Percentiles rank a stretch among this genome's conserved stretches.
Evolutionary conservation across 2,797 vertebrate genomes (phyloP).

Genomic region (Lithobates sylvaticus): DNA sequence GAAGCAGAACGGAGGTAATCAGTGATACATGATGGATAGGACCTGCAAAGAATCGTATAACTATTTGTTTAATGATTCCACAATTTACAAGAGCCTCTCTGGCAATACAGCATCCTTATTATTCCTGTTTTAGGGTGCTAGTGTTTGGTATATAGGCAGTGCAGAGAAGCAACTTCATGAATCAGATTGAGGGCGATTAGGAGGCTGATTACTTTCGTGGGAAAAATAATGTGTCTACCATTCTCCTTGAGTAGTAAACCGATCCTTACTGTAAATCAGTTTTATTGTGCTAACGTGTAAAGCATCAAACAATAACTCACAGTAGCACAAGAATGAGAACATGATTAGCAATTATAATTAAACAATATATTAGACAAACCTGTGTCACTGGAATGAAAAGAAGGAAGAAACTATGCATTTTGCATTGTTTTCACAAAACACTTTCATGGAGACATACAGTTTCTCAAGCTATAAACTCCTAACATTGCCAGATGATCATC

Average conservation of each 20-base stretch:
- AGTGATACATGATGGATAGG: background rate
- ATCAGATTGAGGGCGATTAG: constrained; percentile 60
- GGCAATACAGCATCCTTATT: background rate
- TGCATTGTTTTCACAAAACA: constrained; percentile 14
- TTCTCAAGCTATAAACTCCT: background rate
- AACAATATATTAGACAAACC: constrained; percentile 46
- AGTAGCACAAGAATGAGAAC: constrained; percentile 39
- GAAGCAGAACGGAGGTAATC: background rate
- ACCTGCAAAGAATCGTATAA: background rate
- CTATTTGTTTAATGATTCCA: background rate
- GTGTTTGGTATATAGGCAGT: constrained; percentile 29
- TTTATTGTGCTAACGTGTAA: constrained; percentile 36
- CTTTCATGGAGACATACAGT: background rate
- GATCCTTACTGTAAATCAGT: constrained; percentile 51
- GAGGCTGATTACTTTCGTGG: constrained; percentile 56
- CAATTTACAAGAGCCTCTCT: background rate
- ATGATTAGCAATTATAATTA: constrained; percentile 48
- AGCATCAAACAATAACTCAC: constrained; percentile 32
- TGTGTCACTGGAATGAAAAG: constrained; percentile 37
- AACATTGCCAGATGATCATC: background rate
- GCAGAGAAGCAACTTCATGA: constrained; percentile 34
- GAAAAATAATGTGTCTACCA: constrained; percentile 58
- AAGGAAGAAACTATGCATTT: background rate
- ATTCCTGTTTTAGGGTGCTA: constrained; percentile 21
- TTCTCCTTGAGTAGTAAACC: constrained; percentile 57